A percentile compares a stretch with the other conserved stretches of the same genome.
Conservation (phyloP, 2,888 invertebrate species). For the Formica aserva region DNA sequence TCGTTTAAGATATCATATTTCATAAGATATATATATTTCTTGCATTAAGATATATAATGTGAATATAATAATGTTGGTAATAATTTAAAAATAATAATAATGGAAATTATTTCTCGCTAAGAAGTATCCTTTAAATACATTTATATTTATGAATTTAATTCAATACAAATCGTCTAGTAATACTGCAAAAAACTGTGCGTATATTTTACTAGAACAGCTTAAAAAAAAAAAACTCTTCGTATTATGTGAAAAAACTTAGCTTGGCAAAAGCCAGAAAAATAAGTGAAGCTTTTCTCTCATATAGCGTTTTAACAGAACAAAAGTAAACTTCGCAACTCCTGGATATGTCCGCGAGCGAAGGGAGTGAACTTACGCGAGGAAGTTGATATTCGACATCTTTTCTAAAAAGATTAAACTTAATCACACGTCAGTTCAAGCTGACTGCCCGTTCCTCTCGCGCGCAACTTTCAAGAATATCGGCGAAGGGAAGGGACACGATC, state of each 20-base stretch:
- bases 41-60: background rate
- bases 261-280: background rate
- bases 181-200: background rate
- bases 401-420: constrained; percentile 42
- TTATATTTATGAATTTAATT: background rate
- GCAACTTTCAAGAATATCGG: constrained; percentile 52
- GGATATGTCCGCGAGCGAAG: constrained; percentile 37
- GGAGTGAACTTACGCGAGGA: constrained; percentile 20
- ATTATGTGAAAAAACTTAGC: background rate
- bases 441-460: background rate
- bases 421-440: constrained; percentile 34
- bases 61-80: background rate
- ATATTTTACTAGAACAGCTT: background rate
- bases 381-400: constrained; percentile 29
- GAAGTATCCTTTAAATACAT: background rate
- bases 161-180: background rate
- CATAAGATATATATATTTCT: background rate
- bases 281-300: background rate
- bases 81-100: background rate
- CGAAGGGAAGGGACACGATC: constrained; percentile 12
- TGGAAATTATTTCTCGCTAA: background rate
- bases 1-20: background rate
- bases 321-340: constrained; percentile 1
- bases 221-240: background rate
- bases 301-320: background rate